Evolutionary conservation across 2,888 invertebrate species (phyloP), one percentile per base, ranked within the genome.

Genomic region (Petrophora chlorosata): DNA sequence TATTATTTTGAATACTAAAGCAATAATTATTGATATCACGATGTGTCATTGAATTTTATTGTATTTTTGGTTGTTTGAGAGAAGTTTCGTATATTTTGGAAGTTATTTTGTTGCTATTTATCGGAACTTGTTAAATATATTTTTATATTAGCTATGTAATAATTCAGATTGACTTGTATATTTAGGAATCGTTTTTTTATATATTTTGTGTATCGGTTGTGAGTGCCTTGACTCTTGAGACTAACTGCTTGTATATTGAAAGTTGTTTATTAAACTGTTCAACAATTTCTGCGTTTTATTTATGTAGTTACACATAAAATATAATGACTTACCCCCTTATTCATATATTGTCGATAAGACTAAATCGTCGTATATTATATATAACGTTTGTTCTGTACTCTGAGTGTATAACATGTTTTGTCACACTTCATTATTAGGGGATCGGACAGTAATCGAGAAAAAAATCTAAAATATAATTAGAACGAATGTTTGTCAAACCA

Each of bases 201-300:
- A 19, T 23, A 13, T 25, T 17, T 29, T 29, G 28, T 40, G 13
- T 54, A 56, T 64, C 65, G 73, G 76, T 82, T 82, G 82, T 80
- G 79, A 75, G 76, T 78, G 71, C 70, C 70, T 76, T 69, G 45
- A 63, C 61, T 63, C 65, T 59, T 66, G 67, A 84, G 81, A 85
- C 82, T 87, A 44, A 33, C 25, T 82, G 71, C 73, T 68, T 65
- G 67, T 70, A 42, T 73, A 61, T 62, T 61, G 54, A 61, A 44
- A 26, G 53, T 76, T 80, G 77, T 82, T 84, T 62, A 79, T 76
- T 80, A 77, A 73, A 65, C 53, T 39, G 43, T 50, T 50, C 13
- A 26, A n/a, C 14, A 12, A 14, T 25, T 13, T 3, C 16, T 8
- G 9, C 2, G 1, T 17, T 14, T 30, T 22, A 30, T 13, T 13